Conservation (phyloP, 2,113 vertebrate species). For the Oryzias javanicus region DNA sequence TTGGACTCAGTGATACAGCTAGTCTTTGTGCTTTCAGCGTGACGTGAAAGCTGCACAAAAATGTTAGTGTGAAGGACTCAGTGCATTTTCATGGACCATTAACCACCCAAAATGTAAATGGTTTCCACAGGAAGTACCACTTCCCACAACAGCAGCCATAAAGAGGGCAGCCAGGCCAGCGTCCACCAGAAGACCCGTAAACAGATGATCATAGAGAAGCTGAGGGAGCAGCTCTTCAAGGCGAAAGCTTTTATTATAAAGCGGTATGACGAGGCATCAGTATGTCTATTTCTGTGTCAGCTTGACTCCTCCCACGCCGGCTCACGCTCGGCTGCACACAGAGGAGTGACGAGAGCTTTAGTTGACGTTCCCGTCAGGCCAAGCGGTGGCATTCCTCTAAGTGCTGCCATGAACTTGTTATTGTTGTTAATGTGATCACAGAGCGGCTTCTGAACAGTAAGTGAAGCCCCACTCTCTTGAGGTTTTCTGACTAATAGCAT, state of each 20-base stretch:
- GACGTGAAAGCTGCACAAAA: background rate
- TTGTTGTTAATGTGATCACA: slow-evolving; percentile 39
- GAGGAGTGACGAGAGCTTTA: slow-evolving; percentile 36
- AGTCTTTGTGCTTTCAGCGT: too few relatives aligned
- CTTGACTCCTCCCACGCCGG: slow-evolving; percentile 2
- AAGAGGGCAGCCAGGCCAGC: slow-evolving; percentile 85
- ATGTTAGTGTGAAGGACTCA: background rate
- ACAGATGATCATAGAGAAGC: slow-evolving; percentile 88
- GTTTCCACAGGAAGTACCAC: slow-evolving; percentile 85
- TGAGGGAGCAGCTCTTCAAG: slow-evolving; percentile 88
- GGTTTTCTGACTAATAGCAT: background rate
- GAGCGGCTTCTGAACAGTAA: slow-evolving; percentile 29
- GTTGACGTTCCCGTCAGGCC: slow-evolving; percentile 35
- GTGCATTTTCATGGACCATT: slow-evolving; percentile 14
- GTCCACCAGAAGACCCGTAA: slow-evolving; percentile 86
- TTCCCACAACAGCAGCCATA: slow-evolving; percentile 88
- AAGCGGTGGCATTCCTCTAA: slow-evolving; percentile 38
- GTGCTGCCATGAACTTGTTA: slow-evolving; percentile 36
- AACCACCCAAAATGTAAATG: slow-evolving; percentile 34
- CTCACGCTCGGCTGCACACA: too few relatives aligned
- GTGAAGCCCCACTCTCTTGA: background rate
- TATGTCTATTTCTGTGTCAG: background rate
- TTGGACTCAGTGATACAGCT: too few relatives aligned
- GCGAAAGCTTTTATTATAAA: slow-evolving; percentile 86
- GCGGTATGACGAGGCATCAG: slow-evolving; percentile 73